Evolutionary conservation across 2,113 vertebrate genomes (phyloP), one percentile per base, ranked within the genome.

Genomic region (Strigops habroptila): DNA sequence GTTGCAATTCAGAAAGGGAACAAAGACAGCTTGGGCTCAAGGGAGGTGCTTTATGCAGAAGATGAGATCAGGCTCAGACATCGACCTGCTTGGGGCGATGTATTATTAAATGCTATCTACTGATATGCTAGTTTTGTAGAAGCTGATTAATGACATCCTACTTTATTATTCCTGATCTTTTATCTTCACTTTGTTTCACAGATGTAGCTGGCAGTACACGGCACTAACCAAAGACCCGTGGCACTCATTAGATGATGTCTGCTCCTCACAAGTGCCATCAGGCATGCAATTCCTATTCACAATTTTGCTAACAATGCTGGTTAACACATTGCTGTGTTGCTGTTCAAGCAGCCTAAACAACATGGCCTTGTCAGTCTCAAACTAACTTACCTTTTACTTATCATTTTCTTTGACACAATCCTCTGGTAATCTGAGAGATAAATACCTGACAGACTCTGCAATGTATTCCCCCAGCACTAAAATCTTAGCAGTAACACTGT

Each of bases 81-180:
- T 8, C 0, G 43, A 91, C 91, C 86, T 96, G 94, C 96, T 97
- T 48, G 89, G 89, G 92, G 92, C 43, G 0, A 95, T 92, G 88
- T 60, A 75, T 95, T 92, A 96, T 97, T 94, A 96, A 96, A 93
- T 91, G 77, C 27, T 86, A 64, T 89, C 92, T 75, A 39, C 79
- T 84, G 89, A 78, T 91, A 71, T 0, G 2, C 57, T 91, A 46
- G 92, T 91, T 92, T 49, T 91, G 86, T 83, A 78, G 95, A 23
- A 71, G 88, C 64, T 46, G 69, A 95, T 97, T 95, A 96, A 91
- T 86, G 94, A 86, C 64, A 91, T 83, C 69, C 88, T 87, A 18
- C 77, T 95, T 95, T 93, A 93, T 93, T 84, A 89, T 93, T 88
- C 94, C 83, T 78, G 79, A 75, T 71, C 77, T 95, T 96, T 97